Percentiles rank a stretch among this genome's conserved stretches.
phyloP scores from a whole-genome alignment of 2,888 invertebrate genomes.

The Salticus scenicus region DNA sequence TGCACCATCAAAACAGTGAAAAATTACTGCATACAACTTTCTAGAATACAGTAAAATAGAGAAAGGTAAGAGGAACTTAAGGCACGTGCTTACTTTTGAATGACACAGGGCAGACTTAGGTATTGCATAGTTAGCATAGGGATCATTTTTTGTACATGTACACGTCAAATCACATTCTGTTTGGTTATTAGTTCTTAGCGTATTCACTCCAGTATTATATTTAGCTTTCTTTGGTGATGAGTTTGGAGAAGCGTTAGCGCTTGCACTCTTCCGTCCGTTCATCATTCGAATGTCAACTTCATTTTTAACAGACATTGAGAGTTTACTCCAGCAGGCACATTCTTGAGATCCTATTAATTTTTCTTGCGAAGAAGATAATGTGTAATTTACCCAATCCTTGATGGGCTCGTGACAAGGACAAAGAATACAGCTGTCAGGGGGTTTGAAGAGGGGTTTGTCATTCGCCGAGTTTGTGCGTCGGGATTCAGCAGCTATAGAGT shows the following conservation, averaged over 20 bases:
- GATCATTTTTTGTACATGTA: constrained; percentile 47
- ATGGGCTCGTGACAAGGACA: constrained; percentile 65
- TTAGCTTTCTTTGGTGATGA: constrained; percentile 60
- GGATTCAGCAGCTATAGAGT: constrained; percentile 24
- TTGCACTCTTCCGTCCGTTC: constrained; percentile 43
- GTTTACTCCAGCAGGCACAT: constrained; percentile 63
- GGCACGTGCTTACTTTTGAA: constrained; percentile 71
- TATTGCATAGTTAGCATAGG: constrained; percentile 82
- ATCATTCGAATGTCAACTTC: constrained; percentile 36
- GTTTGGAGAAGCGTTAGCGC: constrained; percentile 57
- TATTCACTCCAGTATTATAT: constrained; percentile 34
- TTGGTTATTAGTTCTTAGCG: constrained; percentile 18
- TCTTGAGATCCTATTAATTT: constrained; percentile 29
- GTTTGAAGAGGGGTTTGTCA: background rate
- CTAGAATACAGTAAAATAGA: too few relatives aligned
- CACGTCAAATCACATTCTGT: constrained; percentile 40
- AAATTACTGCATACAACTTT: too few relatives aligned
- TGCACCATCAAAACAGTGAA: too few relatives aligned
- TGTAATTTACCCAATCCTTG: constrained; percentile 33
- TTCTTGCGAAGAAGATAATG: constrained; percentile 31
- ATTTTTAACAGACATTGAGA: constrained; percentile 42
- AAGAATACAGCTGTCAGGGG: constrained; percentile 33
- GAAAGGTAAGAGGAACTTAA: too few relatives aligned
- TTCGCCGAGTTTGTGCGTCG: constrained; percentile 14
- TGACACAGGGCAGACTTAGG: constrained; percentile 77